phyloP scores from a whole-genome alignment of 2,797 vertebrate genomes.

The Thripadectes ignobilis region DNA sequence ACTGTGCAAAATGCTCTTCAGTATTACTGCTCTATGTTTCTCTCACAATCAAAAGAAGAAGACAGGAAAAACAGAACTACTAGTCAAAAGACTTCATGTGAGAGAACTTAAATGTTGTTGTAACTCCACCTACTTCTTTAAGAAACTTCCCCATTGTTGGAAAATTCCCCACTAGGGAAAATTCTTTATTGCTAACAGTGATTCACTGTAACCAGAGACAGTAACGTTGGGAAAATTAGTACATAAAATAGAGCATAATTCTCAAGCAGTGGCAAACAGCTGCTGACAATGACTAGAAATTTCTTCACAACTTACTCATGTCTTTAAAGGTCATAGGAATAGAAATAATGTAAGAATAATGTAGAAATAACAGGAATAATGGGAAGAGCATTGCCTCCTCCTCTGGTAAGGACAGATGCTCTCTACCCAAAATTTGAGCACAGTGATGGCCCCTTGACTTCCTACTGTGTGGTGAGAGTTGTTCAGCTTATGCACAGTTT shows the following conservation, averaged over 20 bases:
- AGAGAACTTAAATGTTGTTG: background rate
- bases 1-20: background rate
- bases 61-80: background rate
- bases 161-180: slow-evolving; percentile 53
- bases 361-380: background rate
- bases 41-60: background rate
- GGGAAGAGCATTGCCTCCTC: background rate
- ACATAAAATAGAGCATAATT: background rate
- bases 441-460: background rate
- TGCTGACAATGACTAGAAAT: background rate
- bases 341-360: background rate
- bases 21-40: background rate
- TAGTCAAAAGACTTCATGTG: background rate
- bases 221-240: background rate
- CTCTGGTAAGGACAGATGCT: background rate
- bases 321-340: background rate
- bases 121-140: slow-evolving; percentile 6
- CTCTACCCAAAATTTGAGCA: background rate
- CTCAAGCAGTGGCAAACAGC: background rate
- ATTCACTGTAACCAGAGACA: background rate
- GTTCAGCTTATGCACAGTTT: background rate
- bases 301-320: background rate
- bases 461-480: background rate
- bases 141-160: slow-evolving; percentile 24
- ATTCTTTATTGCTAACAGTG: background rate